These are phyloP conservation scores for Alectoris magna DNA, from an alignment of 2,797 vertebrate species.

Conservation along the genomic window DNA sequence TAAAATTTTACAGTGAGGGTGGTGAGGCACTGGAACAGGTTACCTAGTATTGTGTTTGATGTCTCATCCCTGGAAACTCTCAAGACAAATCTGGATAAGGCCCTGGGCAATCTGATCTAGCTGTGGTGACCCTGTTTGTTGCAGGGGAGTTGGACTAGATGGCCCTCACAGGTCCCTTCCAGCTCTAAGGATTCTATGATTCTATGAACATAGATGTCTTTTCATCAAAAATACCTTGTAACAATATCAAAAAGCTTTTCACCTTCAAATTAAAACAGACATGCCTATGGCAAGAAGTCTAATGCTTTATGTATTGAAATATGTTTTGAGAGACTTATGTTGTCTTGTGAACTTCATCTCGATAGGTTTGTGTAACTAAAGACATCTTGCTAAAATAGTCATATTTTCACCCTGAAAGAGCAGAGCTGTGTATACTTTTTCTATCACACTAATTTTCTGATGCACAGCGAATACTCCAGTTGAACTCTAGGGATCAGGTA, in stretches of 20 bases:
- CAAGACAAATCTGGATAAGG: too few species aligned
- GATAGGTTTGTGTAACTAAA: background rate
- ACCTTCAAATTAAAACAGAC: background rate
- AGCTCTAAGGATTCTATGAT: too few species aligned
- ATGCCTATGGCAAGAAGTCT: background rate
- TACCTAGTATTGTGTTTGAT: too few species aligned
- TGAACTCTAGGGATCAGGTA: background rate
- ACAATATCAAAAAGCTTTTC: background rate
- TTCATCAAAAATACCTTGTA: background rate
- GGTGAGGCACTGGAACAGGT: too few species aligned
- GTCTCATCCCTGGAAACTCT: too few species aligned
- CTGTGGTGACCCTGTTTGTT: too few species aligned
- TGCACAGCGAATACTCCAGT: background rate
- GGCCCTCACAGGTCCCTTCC: too few species aligned
- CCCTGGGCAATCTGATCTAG: too few species aligned
- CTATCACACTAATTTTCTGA: background rate
- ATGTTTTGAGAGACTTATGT: background rate
- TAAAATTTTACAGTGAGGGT: too few species aligned
- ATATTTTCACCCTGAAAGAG: fast-evolving
- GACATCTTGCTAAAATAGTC: background rate
- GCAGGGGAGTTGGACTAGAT: too few species aligned
- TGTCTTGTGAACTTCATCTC: background rate
- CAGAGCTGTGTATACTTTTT: background rate
- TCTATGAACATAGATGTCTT: background rate
- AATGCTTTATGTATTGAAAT: background rate